A percentile compares a stretch with the other conserved stretches of the same genome.
These are phyloP conservation scores for Bimastos eiseni DNA, from an alignment of 2,888 invertebrate genomes.

Conservation along the genomic window DNA sequence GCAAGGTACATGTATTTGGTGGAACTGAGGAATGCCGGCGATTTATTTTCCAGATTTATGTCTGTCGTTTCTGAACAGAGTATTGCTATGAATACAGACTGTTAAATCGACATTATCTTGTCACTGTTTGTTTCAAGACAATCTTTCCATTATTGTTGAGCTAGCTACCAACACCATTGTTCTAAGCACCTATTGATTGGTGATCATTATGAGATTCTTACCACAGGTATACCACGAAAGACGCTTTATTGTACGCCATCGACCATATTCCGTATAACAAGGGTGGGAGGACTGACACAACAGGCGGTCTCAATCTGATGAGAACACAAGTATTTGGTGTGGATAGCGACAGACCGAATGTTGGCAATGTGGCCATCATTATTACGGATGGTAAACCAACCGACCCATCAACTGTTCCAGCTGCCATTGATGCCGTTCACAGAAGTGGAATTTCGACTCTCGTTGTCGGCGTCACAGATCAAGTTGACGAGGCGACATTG, in stretches of 20 bases:
- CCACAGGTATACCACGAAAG: not conserved
- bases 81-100: too few species aligned
- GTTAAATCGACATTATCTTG: too few species aligned
- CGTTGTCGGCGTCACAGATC: not conserved
- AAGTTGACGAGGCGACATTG: not conserved
- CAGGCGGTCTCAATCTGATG: not conserved
- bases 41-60: too few species aligned
- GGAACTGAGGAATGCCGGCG: too few species aligned
- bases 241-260: not conserved
- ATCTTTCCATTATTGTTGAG: too few species aligned
- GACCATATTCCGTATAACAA: not conserved
- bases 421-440: not conserved
- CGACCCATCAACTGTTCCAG: not conserved
- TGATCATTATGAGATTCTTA: too few species aligned
- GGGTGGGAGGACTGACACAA: conserved; percentile 7
- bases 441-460: not conserved
- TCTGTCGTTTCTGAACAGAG: too few species aligned
- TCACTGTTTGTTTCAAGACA: too few species aligned
- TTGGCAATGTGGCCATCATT: not conserved
- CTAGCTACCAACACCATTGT: too few species aligned
- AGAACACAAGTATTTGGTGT: not conserved
- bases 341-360: not conserved
- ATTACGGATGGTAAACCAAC: conserved; percentile 20
- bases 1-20: too few species aligned
- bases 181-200: too few species aligned